Percentiles rank a stretch among this genome's conserved stretches.
Evolutionary conservation across 2,888 invertebrate species (phyloP).

Genomic region (Megamerina dolium): DNA sequence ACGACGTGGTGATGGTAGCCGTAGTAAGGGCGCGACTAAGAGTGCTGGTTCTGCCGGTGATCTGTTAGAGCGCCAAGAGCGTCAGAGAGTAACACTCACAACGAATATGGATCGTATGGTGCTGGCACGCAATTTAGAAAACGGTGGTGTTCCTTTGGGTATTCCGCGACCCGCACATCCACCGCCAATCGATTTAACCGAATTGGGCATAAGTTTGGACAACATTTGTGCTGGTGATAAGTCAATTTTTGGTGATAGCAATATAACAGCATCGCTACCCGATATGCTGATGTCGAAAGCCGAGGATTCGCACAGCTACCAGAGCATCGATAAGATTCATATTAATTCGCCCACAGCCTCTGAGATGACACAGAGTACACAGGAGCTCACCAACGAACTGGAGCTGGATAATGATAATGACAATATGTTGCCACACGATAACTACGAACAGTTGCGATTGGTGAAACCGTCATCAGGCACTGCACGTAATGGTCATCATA

Average conservation of each 20-base stretch:
- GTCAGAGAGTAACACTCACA: constrained; percentile 34
- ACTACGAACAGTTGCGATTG: constrained; percentile 31
- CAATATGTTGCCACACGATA: constrained; percentile 35
- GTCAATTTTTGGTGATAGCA: constrained; percentile 45
- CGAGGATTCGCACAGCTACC: constrained; percentile 46
- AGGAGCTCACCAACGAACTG: constrained; percentile 43
- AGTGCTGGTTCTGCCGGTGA: constrained; percentile 37
- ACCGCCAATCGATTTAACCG: constrained; percentile 57
- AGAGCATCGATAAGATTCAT: constrained; percentile 46
- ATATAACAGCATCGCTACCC: constrained; percentile 57
- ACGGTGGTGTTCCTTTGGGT: constrained; percentile 35
- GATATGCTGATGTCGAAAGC: constrained; percentile 50
- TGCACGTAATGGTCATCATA: constrained; percentile 17
- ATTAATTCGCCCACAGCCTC: constrained; percentile 44
- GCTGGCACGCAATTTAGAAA: constrained; percentile 35
- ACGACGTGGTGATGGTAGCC: constrained; percentile 20
- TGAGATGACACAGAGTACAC: constrained; percentile 45
- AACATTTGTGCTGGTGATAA: constrained; percentile 53
- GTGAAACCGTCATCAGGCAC: constrained; percentile 19
- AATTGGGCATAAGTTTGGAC: constrained; percentile 53
- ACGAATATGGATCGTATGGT: constrained; percentile 37
- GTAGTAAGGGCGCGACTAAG: constrained; percentile 17
- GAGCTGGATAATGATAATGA: constrained; percentile 37
- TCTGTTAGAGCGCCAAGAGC: constrained; percentile 37
- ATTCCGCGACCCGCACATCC: constrained; percentile 54